phyloP scores from a whole-genome alignment of 2,113 vertebrate species.

The Acanthochromis polyacanthus region DNA sequence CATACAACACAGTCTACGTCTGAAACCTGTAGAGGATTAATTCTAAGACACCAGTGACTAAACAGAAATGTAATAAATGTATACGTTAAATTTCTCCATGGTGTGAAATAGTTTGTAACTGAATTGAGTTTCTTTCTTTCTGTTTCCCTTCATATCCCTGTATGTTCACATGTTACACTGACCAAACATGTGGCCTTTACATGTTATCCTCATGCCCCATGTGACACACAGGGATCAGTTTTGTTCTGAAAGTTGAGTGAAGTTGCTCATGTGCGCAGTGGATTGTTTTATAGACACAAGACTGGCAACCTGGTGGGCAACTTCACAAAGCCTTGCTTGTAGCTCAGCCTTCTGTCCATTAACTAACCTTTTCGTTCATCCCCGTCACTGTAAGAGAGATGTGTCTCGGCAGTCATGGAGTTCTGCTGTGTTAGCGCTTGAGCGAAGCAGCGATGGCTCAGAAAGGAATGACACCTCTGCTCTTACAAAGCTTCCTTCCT shows the following conservation, averaged over 20 bases:
- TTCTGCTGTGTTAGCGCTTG: slow-evolving; percentile 36
- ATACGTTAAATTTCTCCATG: neutral
- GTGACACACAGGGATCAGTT: slow-evolving; percentile 65
- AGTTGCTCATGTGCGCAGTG: slow-evolving; percentile 61
- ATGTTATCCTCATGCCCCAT: slow-evolving; percentile 38
- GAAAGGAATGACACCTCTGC: slow-evolving; percentile 63
- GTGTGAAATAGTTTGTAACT: slow-evolving; percentile 52
- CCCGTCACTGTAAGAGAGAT: slow-evolving; percentile 69
- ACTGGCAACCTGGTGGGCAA: slow-evolving; percentile 44
- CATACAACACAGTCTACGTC: neutral
- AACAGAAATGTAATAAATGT: neutral
- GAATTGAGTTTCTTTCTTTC: slow-evolving; percentile 53
- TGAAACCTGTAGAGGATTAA: neutral
- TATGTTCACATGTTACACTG: slow-evolving; percentile 64
- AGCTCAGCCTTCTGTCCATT: slow-evolving; percentile 43
- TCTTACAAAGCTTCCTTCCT: slow-evolving; percentile 73
- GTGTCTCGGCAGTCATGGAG: slow-evolving; percentile 52
- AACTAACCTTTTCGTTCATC: slow-evolving; percentile 49
- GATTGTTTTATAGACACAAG: slow-evolving; percentile 1
- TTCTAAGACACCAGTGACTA: neutral
- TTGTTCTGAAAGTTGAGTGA: slow-evolving; percentile 53
- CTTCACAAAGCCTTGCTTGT: slow-evolving; percentile 66
- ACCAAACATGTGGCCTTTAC: slow-evolving; percentile 35
- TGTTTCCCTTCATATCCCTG: slow-evolving; percentile 54
- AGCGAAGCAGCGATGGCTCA: slow-evolving; percentile 37